phyloP scores from a whole-genome alignment of 2,888 invertebrate genomes.

The Netelia inedita region DNA sequence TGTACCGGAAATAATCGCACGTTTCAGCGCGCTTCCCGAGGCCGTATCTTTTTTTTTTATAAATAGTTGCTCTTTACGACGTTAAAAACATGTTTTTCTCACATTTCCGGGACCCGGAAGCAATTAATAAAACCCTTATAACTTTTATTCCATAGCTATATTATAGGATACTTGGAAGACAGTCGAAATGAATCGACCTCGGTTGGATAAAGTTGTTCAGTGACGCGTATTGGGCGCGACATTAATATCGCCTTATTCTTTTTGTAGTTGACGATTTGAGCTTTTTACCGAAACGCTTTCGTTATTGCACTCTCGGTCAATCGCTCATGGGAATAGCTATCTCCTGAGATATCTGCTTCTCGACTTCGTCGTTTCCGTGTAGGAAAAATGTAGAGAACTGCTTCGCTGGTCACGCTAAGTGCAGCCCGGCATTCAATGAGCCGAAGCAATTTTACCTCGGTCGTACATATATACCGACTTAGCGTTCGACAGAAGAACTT shows the following conservation, averaged over 20 bases:
- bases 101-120: background rate
- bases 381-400: constrained; percentile 39
- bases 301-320: background rate
- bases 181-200: no score
- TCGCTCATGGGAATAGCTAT: background rate
- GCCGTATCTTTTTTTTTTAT: background rate
- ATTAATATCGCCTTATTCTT: no score
- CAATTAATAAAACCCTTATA: no score
- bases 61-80: background rate
- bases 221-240: no score
- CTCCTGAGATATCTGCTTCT: no score
- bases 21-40: constrained; percentile 43
- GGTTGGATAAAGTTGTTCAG: no score
- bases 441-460: constrained; percentile 11
- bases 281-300: no score
- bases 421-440: constrained; percentile 40
- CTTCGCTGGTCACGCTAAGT: constrained; percentile 40
- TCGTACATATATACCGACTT: no score
- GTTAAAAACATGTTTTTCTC: constrained; percentile 1
- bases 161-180: no score
- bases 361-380: constrained; percentile 16
- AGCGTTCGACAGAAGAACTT: no score
- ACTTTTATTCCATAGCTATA: no score
- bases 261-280: no score
- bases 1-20: constrained; percentile 53